Percentiles rank a stretch among this genome's conserved stretches.
Conservation (phyloP, 2,113 vertebrate species). For the Taurulus bubalis region DNA sequence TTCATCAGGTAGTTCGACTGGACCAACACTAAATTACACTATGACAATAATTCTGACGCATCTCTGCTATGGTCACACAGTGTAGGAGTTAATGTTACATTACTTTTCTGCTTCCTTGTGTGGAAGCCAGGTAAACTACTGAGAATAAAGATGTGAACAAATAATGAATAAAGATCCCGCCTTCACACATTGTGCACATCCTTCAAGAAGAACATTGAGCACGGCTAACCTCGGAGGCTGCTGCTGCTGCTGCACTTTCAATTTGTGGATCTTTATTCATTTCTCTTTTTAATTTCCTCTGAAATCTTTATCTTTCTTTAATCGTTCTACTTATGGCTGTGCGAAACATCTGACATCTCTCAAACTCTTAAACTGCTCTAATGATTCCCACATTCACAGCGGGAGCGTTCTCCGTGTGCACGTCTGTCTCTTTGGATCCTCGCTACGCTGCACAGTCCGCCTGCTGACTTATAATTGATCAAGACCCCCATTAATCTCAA, state of each 20-base stretch:
- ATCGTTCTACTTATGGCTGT: neutral
- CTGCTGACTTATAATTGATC: conserved; percentile 68
- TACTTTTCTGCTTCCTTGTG: neutral
- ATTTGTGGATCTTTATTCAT: neutral
- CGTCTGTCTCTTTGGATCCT: conserved; percentile 58
- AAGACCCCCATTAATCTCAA: conserved; percentile 75
- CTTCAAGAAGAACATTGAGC: neutral
- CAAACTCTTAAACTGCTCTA: neutral
- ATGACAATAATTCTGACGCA: too few species aligned
- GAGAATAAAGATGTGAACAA: too few species aligned
- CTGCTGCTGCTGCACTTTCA: conserved; percentile 16
- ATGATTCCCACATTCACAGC: conserved; percentile 11
- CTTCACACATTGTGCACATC: neutral
- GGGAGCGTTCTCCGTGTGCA: neutral
- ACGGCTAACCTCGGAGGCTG: neutral
- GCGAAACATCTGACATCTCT: neutral
- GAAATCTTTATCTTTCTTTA: neutral
- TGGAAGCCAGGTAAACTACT: neutral
- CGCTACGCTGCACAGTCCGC: conserved; percentile 27
- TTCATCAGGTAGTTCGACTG: too few species aligned
- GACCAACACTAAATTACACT: too few species aligned
- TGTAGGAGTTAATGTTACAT: too few species aligned
- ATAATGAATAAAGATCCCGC: neutral
- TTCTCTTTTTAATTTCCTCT: neutral
- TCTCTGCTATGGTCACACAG: too few species aligned